Evolutionary conservation across 2,113 vertebrate genomes (phyloP).

Genomic region (Thunnus thynnus): DNA sequence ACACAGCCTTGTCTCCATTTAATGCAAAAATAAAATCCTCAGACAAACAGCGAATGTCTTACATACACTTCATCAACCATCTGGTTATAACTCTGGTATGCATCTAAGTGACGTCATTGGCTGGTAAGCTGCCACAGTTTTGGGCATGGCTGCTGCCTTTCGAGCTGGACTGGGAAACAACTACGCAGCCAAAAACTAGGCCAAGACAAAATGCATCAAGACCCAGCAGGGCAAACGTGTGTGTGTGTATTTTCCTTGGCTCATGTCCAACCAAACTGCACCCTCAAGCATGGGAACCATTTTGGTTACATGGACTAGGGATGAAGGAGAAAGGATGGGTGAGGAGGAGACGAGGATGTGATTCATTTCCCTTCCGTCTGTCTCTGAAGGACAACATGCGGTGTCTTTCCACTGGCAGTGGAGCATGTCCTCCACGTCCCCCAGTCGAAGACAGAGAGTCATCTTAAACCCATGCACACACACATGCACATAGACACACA

Average conservation of each 20-base stretch:
- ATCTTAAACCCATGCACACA: conserved; percentile 3
- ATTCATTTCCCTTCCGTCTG: conserved; percentile 71
- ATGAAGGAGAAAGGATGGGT: conserved; percentile 53
- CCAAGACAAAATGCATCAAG: conserved; percentile 53
- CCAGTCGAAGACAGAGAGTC: neutral
- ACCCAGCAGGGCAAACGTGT: conserved; percentile 11
- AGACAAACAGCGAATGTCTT: neutral
- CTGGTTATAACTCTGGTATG: too few relatives aligned
- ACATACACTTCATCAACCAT: neutral
- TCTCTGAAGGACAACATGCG: conserved; percentile 51
- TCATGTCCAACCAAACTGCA: conserved; percentile 35
- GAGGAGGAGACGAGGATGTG: conserved; percentile 60
- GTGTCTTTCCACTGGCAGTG: conserved; percentile 55
- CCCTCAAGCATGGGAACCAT: conserved; percentile 65
- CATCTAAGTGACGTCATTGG: conserved; percentile 24
- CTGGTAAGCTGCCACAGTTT: neutral
- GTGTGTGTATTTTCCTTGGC: conserved; percentile 51
- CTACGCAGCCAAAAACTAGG: conserved; percentile 49
- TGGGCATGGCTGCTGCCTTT: conserved; percentile 22
- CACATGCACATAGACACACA: neutral
- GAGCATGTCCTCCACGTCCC: conserved; percentile 16
- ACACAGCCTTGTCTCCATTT: neutral
- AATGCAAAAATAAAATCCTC: neutral
- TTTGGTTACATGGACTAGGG: conserved; percentile 42
- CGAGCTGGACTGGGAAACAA: conserved; percentile 49